Evolutionary conservation across 2,888 invertebrate genomes (phyloP).

Genomic region (Archips crataeganus): DNA sequence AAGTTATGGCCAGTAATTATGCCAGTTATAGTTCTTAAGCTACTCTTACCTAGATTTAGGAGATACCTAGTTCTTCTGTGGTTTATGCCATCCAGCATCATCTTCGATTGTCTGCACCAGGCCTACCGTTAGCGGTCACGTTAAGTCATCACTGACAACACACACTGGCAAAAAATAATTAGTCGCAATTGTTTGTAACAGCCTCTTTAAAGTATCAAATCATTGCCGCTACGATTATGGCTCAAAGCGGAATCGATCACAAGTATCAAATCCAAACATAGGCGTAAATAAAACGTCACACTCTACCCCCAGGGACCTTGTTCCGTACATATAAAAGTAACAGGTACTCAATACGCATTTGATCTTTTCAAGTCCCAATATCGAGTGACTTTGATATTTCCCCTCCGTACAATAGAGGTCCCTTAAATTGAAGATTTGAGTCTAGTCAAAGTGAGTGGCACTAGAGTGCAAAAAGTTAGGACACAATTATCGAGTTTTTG

Average conservation of each 20-base stretch:
- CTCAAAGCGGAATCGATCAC: background rate
- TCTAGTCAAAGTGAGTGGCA: conserved; percentile 39
- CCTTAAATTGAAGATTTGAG: conserved; percentile 25
- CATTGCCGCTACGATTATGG: background rate
- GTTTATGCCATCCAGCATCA: no score
- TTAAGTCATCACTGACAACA: no score
- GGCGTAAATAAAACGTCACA: conserved; percentile 12
- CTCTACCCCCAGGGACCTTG: conserved; percentile 2
- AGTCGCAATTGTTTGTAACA: no score
- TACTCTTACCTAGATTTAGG: no score
- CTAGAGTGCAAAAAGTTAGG: conserved; percentile 35
- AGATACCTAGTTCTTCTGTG: no score
- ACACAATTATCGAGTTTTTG: conserved; percentile 38
- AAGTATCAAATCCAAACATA: conserved; percentile 9
- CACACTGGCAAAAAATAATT: background rate
- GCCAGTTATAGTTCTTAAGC: no score
- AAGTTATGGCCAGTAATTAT: no score
- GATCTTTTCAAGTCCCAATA: conserved; percentile 47
- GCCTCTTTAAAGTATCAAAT: background rate
- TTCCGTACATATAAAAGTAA: conserved; percentile 22
- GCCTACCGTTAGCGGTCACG: no score
- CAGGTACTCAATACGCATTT: conserved; percentile 41
- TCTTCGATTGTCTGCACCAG: no score
- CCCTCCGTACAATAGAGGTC: conserved; percentile 34
- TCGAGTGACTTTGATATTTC: conserved; percentile 45